Evolutionary conservation across 2,797 vertebrate species (phyloP).

Genomic region (Cetoscarus ocellatus): DNA sequence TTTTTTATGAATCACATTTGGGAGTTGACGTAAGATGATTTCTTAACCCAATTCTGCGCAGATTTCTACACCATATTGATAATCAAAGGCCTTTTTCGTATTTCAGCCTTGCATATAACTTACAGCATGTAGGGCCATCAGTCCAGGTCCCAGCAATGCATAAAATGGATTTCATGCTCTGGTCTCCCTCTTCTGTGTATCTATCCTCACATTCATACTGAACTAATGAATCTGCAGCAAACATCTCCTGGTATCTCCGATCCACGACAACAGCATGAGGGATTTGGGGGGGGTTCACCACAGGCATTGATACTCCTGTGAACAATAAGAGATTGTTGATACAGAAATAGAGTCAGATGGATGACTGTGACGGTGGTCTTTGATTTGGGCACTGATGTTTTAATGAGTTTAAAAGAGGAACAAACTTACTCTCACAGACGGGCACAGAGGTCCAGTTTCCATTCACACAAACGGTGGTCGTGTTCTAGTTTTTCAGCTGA

Average conservation of each 20-base stretch:
- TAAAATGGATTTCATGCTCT: fast-evolving
- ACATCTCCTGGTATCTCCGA: conserved; percentile 33
- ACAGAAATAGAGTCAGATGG: fast-evolving
- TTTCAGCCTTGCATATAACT: conserved; percentile 3
- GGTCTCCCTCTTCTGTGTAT: background rate
- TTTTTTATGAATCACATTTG: too few species aligned
- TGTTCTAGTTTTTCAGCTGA: fast-evolving
- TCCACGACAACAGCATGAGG: conserved; percentile 42
- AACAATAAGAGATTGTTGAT: background rate
- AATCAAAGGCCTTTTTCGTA: background rate
- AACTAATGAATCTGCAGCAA: background rate
- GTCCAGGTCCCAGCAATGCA: conserved; percentile 32
- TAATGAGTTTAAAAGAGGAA: background rate
- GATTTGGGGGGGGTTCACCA: conserved; percentile 28
- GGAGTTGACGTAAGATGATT: too few species aligned
- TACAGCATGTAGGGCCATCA: conserved; percentile 29
- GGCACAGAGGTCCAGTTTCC: conserved; percentile 52
- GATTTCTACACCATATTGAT: too few species aligned
- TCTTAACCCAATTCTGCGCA: too few species aligned
- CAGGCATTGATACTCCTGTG: conserved; percentile 19
- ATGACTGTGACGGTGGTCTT: background rate
- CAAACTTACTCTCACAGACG: conserved; percentile 67
- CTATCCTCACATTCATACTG: conserved; percentile 53
- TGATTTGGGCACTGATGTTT: background rate
- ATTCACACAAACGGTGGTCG: background rate